Evolutionary conservation across 1,140 invertebrate species (phyloP).

Genomic region (Zophobas morio): DNA sequence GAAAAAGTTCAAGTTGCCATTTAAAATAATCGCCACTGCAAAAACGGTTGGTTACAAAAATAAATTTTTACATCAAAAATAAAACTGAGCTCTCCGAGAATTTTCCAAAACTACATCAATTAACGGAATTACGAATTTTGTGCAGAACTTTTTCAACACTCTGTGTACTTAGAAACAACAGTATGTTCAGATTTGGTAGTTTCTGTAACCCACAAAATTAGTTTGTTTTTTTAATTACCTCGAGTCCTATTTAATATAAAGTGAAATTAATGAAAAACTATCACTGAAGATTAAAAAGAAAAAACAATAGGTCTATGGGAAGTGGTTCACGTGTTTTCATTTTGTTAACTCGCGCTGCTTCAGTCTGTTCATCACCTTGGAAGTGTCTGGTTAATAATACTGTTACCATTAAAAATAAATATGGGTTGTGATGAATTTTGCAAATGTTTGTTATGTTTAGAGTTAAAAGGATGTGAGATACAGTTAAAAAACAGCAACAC

Average conservation of each 20-base stretch:
- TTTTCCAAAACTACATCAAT: no score
- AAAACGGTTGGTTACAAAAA: no score
- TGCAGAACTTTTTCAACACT: no score
- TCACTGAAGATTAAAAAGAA: slow-evolving; percentile 18
- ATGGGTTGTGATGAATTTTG: slow-evolving; percentile 71
- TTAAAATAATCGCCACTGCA: no score
- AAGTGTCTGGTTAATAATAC: slow-evolving; percentile 4
- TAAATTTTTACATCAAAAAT: no score
- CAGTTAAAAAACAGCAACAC: slow-evolving; percentile 55
- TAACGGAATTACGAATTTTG: no score
- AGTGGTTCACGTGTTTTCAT: slow-evolving; percentile 33
- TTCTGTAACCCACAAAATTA: no score
- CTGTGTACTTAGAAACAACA: no score
- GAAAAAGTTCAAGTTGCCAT: no score
- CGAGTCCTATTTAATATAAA: slow-evolving; percentile 4
- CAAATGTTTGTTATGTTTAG: slow-evolving; percentile 69
- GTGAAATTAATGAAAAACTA: slow-evolving; percentile 33
- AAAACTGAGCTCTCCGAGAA: no score
- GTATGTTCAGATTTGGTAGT: no score
- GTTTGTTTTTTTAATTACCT: background rate
- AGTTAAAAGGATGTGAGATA: slow-evolving; percentile 66
- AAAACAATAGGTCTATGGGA: slow-evolving; percentile 33
- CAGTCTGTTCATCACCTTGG: slow-evolving; percentile 16
- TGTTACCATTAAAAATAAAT: slow-evolving; percentile 23
- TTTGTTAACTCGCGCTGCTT: slow-evolving; percentile 22